Evolutionary conservation across 1,140 invertebrate species (phyloP).

Genomic region (Zaprionus vittiger): DNA sequence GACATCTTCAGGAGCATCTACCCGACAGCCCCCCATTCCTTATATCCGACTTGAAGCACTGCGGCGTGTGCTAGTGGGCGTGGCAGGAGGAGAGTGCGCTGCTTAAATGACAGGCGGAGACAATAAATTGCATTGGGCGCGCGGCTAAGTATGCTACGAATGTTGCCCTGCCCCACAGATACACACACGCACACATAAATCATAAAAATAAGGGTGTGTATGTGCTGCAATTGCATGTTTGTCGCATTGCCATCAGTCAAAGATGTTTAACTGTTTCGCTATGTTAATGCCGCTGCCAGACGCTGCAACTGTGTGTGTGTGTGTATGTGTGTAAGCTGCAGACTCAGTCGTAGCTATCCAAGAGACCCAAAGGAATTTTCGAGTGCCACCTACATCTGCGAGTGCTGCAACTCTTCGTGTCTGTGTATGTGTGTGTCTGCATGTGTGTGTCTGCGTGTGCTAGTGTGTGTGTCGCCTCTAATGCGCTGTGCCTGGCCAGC

Average conservation of each 20-base stretch:
- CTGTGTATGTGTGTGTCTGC: background rate
- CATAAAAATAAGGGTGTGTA: conserved; percentile 40
- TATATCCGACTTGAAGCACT: background rate
- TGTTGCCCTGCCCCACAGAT: conserved; percentile 39
- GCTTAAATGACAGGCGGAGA: background rate
- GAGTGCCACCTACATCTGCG: conserved; percentile 76
- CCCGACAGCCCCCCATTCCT: no score
- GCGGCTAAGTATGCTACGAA: conserved; percentile 58
- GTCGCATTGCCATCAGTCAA: conserved; percentile 70
- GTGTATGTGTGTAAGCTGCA: conserved; percentile 22
- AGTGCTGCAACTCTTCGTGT: conserved; percentile 50
- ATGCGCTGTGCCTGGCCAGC: conserved; percentile 57
- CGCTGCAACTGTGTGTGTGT: conserved; percentile 19
- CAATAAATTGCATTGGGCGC: conserved; percentile 66
- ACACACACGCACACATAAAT: conserved; percentile 62
- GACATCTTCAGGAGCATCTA: conserved; percentile 29
- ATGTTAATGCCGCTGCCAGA: conserved; percentile 62
- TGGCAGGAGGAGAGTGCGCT: background rate
- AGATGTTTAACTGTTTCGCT: conserved; percentile 75
- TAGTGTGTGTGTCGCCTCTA: conserved; percentile 36
- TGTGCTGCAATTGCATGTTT: conserved; percentile 55
- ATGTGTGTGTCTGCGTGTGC: conserved; percentile 25
- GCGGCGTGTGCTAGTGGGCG: background rate
- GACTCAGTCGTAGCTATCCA: conserved; percentile 52
- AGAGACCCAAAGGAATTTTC: conserved; percentile 72